Evolutionary conservation across 2,797 vertebrate genomes (phyloP).

Genomic region (Phylloscopus collybita): DNA sequence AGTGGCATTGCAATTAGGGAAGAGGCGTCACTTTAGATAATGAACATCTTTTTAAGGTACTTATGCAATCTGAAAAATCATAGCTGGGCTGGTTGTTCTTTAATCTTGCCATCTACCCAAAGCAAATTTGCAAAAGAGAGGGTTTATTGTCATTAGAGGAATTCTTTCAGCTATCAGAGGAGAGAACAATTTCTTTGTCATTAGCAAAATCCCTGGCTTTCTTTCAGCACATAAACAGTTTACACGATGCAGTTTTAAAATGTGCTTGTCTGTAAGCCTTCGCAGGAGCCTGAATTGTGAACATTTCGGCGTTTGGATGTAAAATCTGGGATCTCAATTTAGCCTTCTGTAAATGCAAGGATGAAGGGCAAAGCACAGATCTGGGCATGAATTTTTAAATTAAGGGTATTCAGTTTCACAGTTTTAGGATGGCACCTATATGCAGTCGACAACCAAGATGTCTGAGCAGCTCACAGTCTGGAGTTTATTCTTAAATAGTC

Average conservation of each 20-base stretch:
- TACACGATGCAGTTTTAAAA: constrained; percentile 49
- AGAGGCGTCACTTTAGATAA: constrained; percentile 36
- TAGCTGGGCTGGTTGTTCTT: constrained; percentile 23
- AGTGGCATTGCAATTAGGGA: constrained; percentile 17
- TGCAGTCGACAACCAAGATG: constrained; percentile 70
- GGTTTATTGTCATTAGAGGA: constrained; percentile 41
- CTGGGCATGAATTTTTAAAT: constrained; percentile 74
- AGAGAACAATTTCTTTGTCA: constrained; percentile 57
- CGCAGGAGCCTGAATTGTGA: constrained; percentile 55
- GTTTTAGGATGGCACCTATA: constrained; percentile 72
- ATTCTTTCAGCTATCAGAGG: constrained; percentile 42
- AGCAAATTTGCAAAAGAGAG: constrained; percentile 23
- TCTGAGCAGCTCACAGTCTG: constrained; percentile 73
- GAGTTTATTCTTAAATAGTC: constrained; percentile 73
- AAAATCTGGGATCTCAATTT: constrained; percentile 72
- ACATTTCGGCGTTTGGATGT: constrained; percentile 63
- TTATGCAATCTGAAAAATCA: constrained; percentile 49
- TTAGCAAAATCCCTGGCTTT: constrained; percentile 54
- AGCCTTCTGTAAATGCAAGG: constrained; percentile 70
- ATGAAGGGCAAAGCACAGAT: constrained; percentile 72
- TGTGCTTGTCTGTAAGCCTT: constrained; percentile 63
- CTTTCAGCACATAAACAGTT: constrained; percentile 50
- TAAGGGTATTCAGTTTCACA: constrained; percentile 74
- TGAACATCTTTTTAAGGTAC: constrained; percentile 43
- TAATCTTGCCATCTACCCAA: constrained; percentile 33